A percentile compares a stretch with the other conserved stretches of the same genome.
Evolutionary conservation across 2,888 invertebrate genomes (phyloP).

Genomic region (Thereva nobilitata): DNA sequence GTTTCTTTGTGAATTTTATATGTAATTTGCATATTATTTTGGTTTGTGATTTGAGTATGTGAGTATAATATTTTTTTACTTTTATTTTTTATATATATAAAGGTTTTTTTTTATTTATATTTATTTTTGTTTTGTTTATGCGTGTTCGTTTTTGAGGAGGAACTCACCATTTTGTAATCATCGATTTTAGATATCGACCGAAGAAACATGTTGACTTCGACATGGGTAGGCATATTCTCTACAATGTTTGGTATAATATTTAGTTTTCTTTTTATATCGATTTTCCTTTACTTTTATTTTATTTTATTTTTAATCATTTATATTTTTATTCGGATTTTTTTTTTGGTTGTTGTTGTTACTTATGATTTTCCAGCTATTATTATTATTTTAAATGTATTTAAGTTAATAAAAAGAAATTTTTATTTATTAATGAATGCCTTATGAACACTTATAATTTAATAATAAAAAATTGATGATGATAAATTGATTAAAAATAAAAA

Average conservation of each 20-base stretch:
- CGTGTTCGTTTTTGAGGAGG: slow-evolving; percentile 36
- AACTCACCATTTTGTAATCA: slow-evolving; percentile 99
- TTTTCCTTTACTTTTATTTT: slow-evolving; percentile 29
- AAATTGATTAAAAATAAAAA: background rate
- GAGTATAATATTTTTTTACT: slow-evolving; percentile 2
- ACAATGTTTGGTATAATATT: slow-evolving; percentile 53
- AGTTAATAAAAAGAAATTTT: background rate
- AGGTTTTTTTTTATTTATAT: background rate
- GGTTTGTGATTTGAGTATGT: background rate
- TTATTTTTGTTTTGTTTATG: slow-evolving; percentile 13
- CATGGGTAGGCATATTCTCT: slow-evolving; percentile 85
- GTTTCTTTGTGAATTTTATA: slow-evolving; percentile 13
- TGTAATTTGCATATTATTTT: slow-evolving; percentile 13
- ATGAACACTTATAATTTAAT: slow-evolving; percentile 7
- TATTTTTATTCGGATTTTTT: slow-evolving; percentile 30
- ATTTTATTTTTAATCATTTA: slow-evolving; percentile 39
- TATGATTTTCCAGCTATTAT: background rate
- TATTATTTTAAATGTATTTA: background rate
- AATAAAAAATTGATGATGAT: background rate
- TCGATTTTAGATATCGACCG: slow-evolving; percentile 99
- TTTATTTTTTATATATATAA: slow-evolving; percentile 3
- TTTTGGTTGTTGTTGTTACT: background rate
- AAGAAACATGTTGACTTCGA: slow-evolving; percentile 92
- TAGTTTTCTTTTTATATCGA: slow-evolving; percentile 33
- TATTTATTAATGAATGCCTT: background rate